These are phyloP conservation scores for Petrophora chlorosata DNA, from an alignment of 2,888 invertebrate genomes.

Conservation along the genomic window DNA sequence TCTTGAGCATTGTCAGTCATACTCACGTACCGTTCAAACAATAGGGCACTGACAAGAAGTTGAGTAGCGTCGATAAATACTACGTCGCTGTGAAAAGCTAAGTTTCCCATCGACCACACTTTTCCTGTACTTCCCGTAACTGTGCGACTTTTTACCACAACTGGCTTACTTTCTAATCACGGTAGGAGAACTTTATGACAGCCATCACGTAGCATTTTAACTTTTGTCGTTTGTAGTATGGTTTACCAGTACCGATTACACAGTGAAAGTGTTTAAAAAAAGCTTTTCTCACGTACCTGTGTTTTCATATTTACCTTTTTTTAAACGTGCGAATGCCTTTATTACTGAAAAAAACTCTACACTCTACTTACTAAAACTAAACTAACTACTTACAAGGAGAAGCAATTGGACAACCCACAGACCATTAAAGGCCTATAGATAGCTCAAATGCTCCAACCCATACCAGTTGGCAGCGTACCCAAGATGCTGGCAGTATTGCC, in stretches of 20 bases:
- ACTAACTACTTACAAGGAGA: too few relatives aligned
- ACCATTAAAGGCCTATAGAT: too few relatives aligned
- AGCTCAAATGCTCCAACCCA: too few relatives aligned
- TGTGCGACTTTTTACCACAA: slow-evolving; percentile 47
- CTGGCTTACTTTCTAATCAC: slow-evolving; percentile 37
- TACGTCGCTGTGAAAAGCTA: slow-evolving; percentile 33
- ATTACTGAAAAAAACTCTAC: too few relatives aligned
- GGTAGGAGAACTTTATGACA: slow-evolving; percentile 7
- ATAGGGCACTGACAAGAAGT: slow-evolving; percentile 41
- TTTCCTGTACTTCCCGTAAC: slow-evolving; percentile 54
- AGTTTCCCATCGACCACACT: slow-evolving; percentile 47
- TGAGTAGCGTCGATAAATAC: slow-evolving; percentile 35
- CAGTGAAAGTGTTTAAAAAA: slow-evolving; percentile 70
- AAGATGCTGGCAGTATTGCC: too few relatives aligned
- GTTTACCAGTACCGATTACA: slow-evolving; percentile 60
- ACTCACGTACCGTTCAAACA: slow-evolving; percentile 39
- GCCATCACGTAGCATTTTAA: slow-evolving; percentile 33
- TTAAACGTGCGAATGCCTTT: too few relatives aligned
- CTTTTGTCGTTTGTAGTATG: slow-evolving; percentile 60
- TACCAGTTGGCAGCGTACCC: too few relatives aligned
- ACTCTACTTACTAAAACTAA: too few relatives aligned
- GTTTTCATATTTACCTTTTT: too few relatives aligned
- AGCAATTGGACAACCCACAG: too few relatives aligned
- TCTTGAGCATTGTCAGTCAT: slow-evolving; percentile 33
- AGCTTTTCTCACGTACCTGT: slow-evolving; percentile 56